phyloP scores from a whole-genome alignment of 2,888 invertebrate species.

The Platypus cylindrus region DNA sequence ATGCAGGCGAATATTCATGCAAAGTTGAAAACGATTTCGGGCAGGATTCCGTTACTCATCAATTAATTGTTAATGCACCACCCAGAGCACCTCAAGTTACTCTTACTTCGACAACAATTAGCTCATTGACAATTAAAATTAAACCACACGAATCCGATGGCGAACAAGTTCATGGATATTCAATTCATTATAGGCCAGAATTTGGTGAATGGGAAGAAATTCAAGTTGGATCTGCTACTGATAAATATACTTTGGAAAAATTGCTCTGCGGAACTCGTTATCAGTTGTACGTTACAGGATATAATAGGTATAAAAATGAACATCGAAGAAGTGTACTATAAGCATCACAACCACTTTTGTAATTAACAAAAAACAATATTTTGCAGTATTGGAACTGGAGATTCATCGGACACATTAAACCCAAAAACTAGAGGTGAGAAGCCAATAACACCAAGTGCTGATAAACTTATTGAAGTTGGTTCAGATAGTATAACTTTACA shows the following conservation, averaged over 20 bases:
- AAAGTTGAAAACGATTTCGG: conserved; percentile 87
- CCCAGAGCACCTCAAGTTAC: conserved; percentile 51
- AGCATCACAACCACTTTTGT: background rate
- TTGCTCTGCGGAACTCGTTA: conserved; percentile 87
- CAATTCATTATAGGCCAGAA: conserved; percentile 85
- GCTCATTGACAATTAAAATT: conserved; percentile 58
- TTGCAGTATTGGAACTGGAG: conserved; percentile 77
- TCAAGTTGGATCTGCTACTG: conserved; percentile 55
- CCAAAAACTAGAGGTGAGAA: conserved; percentile 87
- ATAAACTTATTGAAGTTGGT: conserved; percentile 82
- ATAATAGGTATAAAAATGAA: conserved; percentile 65
- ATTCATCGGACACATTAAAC: conserved; percentile 77
- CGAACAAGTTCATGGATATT: conserved; percentile 85
- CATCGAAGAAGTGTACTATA: background rate
- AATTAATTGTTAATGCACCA: conserved; percentile 70
- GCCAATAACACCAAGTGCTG: conserved; percentile 82
- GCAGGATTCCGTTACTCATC: conserved; percentile 83
- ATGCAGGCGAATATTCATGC: conserved; percentile 91
- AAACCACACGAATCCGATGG: conserved; percentile 64
- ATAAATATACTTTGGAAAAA: conserved; percentile 75
- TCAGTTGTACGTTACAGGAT: conserved; percentile 85
- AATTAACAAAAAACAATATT: background rate
- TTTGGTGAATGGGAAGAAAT: conserved; percentile 89
- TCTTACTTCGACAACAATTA: conserved; percentile 61
- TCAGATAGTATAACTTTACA: conserved; percentile 88